Base-by-base conservation (phyloP, 2,113 vertebrate genomes). In the Anseranas semipalmata region DNA sequence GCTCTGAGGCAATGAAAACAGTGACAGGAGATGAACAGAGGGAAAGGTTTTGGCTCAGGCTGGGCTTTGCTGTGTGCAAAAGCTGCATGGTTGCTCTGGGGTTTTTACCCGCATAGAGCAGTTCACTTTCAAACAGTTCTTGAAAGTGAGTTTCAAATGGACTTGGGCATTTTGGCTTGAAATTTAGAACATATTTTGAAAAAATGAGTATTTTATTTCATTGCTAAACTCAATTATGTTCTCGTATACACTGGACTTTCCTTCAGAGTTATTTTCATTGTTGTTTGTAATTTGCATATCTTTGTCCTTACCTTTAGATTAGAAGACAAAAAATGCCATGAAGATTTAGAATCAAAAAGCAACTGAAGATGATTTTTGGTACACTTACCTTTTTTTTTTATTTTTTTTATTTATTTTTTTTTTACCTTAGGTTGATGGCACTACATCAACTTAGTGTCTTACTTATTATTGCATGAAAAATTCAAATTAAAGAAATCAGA, bases 401-500 rank as follows among this genome's bases (percentile, higher is more conserved):
- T 46, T 67, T 32, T 15, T 27, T 33, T 45, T 59, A 14, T 33
- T 52, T 48, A 10, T 62, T 18, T 53, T 81, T 80, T 85, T 72
- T 77, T 35, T 62, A 93, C 80, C 52, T 45, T 55, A 68, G 53
- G 50, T 94, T 87, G 80, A 78, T 80, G 94, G 74, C 43, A 6
- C 76, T 81, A 71, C 55, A 80, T 87, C 1, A 0, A 71, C 82
- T 97, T 91, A 21, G 28, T 87, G 72, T 85, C 83, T 96, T 92
- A 25, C 39, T 86, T 93, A 91, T 85, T 95, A 90, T 52, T 88
- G 77, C 1, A 15, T 92, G 96, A 96, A 95, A 95, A 96, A 95
- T 79, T 92, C 73, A 95, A 96, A 95, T 92, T 83, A 95, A 95
- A 84, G 80, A 92, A 94, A 96, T 85, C 93, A 94, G 89, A 87